phyloP scores from a whole-genome alignment of 2,113 vertebrate genomes.

The Caracal caracal region DNA sequence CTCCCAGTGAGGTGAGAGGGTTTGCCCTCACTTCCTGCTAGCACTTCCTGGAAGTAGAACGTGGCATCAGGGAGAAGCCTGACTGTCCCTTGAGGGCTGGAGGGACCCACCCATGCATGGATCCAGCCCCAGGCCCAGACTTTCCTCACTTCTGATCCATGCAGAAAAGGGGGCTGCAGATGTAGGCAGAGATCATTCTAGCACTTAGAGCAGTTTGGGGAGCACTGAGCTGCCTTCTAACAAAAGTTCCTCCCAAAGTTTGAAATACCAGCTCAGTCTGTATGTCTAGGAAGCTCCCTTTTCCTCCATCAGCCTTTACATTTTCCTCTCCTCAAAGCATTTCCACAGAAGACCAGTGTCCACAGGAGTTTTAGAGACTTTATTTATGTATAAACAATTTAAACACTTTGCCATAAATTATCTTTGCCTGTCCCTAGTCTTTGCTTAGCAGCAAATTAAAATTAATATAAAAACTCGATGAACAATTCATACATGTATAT shows the following conservation, averaged over 20 bases:
- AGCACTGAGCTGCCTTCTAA: neutral
- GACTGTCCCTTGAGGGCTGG: neutral
- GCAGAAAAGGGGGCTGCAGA: too few species aligned
- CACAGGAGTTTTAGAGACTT: conserved; percentile 99
- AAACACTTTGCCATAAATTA: conserved; percentile 99
- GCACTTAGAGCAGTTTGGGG: neutral
- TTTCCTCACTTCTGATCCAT: neutral
- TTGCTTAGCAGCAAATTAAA: conserved; percentile 99
- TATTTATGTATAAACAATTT: conserved; percentile 99
- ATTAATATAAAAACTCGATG: conserved; percentile 99
- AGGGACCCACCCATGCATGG: too few species aligned
- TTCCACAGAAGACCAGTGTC: conserved; percentile 92
- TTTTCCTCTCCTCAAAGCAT: conserved; percentile 54
- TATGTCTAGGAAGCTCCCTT: accelerated
- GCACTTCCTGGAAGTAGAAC: neutral
- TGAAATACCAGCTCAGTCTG: neutral
- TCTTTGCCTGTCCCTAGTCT: conserved; percentile 99
- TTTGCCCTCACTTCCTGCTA: neutral
- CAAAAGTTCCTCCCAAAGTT: neutral
- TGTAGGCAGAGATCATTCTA: neutral
- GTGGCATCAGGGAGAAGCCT: neutral
- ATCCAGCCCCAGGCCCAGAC: neutral
- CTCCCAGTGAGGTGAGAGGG: accelerated
- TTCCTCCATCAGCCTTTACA: accelerated
- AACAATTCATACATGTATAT: conserved; percentile 99